Conservation (phyloP, 2,888 invertebrate species). For the Mythimna albipuncta region DNA sequence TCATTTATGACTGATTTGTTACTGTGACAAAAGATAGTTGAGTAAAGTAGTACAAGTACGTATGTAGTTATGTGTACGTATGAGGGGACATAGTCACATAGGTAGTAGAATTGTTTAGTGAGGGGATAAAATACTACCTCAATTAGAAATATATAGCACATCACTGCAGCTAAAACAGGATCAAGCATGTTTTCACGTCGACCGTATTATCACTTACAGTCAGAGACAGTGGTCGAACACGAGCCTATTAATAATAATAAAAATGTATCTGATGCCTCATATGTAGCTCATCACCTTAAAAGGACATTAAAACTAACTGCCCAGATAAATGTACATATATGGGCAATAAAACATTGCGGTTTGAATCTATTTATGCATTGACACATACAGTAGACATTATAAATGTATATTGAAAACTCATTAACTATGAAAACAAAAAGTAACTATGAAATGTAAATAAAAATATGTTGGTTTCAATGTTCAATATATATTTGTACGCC, state of each 20-base stretch:
- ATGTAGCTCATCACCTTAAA: slow-evolving; percentile 5
- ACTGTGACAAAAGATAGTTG: slow-evolving; percentile 42
- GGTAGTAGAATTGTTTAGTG: slow-evolving; percentile 12
- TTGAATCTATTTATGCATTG: slow-evolving; percentile 4
- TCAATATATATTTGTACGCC: too few species aligned
- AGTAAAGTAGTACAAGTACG: slow-evolving; percentile 55
- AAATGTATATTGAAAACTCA: slow-evolving; percentile 5
- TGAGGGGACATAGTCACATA: slow-evolving; percentile 16
- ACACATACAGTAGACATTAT: neutral
- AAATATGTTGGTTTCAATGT: too few species aligned
- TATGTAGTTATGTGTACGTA: slow-evolving; percentile 25
- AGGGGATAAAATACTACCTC: slow-evolving; percentile 5
- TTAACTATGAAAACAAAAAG: neutral
- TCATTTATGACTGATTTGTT: slow-evolving; percentile 48
- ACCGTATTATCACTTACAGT: too few species aligned
- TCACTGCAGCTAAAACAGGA: slow-evolving; percentile 8
- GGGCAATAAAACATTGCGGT: neutral
- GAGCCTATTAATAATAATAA: too few species aligned
- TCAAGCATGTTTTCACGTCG: too few species aligned
- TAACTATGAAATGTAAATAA: neutral
- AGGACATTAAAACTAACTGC: slow-evolving; percentile 5
- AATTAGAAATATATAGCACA: neutral
- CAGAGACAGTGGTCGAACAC: too few species aligned
- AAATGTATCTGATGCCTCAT: slow-evolving; percentile 5
- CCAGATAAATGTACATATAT: slow-evolving; percentile 14